These are phyloP conservation scores for Hemibagrus wyckioides DNA, from an alignment of 2,113 vertebrate species.

Conservation along the genomic window DNA sequence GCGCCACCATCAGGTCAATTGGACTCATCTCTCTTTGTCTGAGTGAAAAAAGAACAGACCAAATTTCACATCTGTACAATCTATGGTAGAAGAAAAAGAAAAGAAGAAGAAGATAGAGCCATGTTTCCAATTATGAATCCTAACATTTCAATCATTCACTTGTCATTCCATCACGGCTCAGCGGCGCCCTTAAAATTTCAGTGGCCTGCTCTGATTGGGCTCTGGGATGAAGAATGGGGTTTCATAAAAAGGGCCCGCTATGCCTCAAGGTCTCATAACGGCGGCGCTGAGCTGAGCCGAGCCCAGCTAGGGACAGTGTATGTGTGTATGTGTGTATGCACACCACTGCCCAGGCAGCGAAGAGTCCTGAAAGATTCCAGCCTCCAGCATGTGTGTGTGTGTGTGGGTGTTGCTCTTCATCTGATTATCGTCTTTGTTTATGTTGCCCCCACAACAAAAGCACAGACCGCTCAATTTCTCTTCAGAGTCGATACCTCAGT, in stretches of 20 bases:
- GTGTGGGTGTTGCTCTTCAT: constrained; percentile 18
- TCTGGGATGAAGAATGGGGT: constrained; percentile 42
- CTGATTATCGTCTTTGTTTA: constrained; percentile 37
- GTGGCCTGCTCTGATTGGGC: constrained; percentile 40
- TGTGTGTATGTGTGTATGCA: not conserved
- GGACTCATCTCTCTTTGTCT: not conserved
- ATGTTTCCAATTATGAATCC: constrained; percentile 52
- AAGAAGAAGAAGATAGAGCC: constrained; percentile 38
- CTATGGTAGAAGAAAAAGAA: not conserved
- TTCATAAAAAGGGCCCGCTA: constrained; percentile 38
- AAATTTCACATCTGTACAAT: not conserved
- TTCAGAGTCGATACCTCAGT: constrained; percentile 36
- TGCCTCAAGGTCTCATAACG: constrained; percentile 44
- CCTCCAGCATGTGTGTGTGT: not conserved
- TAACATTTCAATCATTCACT: constrained; percentile 52
- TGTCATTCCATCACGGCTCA: constrained; percentile 50
- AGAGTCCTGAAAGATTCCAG: not conserved
- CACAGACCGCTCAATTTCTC: constrained; percentile 47
- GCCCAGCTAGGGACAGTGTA: not conserved
- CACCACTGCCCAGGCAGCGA: not conserved
- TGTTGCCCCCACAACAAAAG: constrained; percentile 40
- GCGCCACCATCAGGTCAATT: not conserved
- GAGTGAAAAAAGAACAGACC: not conserved
- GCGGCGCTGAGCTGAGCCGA: not conserved
- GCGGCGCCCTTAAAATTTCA: constrained; percentile 43